These are phyloP conservation scores for Drosophila sechellia DNA, from an alignment of 1,140 invertebrate genomes.

Conservation along the genomic window DNA sequence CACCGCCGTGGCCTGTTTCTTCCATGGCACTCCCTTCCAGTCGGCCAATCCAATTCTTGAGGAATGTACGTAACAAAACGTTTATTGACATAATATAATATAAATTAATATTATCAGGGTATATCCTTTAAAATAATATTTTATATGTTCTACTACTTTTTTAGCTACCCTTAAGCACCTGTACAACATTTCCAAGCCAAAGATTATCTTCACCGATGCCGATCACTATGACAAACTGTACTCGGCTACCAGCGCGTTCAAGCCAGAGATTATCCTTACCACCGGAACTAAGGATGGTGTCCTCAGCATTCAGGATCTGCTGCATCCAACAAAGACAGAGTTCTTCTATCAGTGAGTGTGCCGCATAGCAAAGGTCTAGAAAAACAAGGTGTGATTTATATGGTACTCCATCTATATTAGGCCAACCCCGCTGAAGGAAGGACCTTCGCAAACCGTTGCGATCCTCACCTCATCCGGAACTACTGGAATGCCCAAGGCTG, in stretches of 20 bases:
- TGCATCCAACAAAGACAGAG: conserved; percentile 54
- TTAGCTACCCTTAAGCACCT: conserved; percentile 47
- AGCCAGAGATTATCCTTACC: conserved; percentile 47
- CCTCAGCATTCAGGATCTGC: conserved; percentile 52
- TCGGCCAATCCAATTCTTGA: conserved; percentile 52
- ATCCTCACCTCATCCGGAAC: conserved; percentile 88
- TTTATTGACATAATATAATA: not conserved
- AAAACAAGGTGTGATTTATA: not conserved
- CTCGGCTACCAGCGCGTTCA: conserved; percentile 28
- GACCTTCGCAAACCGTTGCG: conserved; percentile 60
- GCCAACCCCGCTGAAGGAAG: conserved; percentile 42
- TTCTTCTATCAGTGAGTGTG: conserved; percentile 57
- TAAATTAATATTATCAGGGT: too few species aligned
- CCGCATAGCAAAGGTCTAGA: rapidly evolving
- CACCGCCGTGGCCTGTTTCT: conserved; percentile 44
- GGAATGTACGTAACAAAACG: conserved; percentile 28
- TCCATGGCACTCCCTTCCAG: conserved; percentile 59
- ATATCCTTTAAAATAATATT: too few species aligned
- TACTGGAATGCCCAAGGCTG: conserved; percentile 91
- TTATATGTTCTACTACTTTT: not conserved
- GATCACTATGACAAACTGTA: conserved; percentile 31
- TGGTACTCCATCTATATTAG: conserved; percentile 5
- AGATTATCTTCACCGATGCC: conserved; percentile 47
- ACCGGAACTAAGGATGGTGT: conserved; percentile 49
- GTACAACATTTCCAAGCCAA: conserved; percentile 55